These are phyloP conservation scores for Boloria euphrosyne DNA, from an alignment of 2,888 invertebrate species.

Conservation along the genomic window DNA sequence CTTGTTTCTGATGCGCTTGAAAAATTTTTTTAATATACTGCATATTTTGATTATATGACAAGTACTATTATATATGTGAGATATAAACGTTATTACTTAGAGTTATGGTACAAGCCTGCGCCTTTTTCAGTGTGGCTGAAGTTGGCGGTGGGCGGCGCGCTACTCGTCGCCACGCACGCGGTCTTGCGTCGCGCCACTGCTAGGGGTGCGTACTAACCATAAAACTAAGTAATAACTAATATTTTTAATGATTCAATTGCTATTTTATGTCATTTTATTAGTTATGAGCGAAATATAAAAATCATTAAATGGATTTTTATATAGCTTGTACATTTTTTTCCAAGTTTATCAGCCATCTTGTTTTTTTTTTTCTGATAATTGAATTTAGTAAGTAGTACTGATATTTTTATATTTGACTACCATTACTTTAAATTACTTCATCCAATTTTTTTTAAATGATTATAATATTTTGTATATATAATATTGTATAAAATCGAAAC, in stretches of 20 bases:
- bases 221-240: conserved; percentile 26
- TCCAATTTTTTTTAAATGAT: too few relatives aligned
- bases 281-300: neutral
- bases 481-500: too few relatives aligned
- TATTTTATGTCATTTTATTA: neutral
- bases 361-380: too few relatives aligned
- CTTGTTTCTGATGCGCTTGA: too few relatives aligned
- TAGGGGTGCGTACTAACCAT: conserved; percentile 84
- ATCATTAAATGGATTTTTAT: neutral
- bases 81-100: conserved; percentile 28
- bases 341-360: too few relatives aligned
- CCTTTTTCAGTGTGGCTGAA: conserved; percentile 93
- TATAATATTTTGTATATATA: too few relatives aligned
- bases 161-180: conserved; percentile 92
- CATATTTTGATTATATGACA: too few relatives aligned
- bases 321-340: too few relatives aligned
- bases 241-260: neutral
- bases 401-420: too few relatives aligned
- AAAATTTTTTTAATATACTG: too few relatives aligned
- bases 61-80: neutral
- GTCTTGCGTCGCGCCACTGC: conserved; percentile 87
- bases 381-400: too few relatives aligned
- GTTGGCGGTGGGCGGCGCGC: conserved; percentile 91
- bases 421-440: too few relatives aligned
- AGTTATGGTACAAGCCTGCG: conserved; percentile 43